phyloP scores from a whole-genome alignment of 2,888 invertebrate species.

The Hedya salicella region DNA sequence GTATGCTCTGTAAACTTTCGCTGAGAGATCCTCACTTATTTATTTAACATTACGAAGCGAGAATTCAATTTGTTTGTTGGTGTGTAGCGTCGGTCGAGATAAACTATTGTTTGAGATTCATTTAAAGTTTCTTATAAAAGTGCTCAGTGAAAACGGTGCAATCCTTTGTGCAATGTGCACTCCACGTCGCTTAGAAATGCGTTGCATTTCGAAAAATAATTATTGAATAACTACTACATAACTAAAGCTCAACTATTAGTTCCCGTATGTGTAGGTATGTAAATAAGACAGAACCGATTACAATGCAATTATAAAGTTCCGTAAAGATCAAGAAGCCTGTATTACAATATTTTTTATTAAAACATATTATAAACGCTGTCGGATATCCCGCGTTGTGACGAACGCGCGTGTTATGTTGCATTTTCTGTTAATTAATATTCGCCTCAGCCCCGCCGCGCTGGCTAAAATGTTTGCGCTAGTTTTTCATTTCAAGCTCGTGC shows the following conservation, averaged over 20 bases:
- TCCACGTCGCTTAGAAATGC: too few species aligned
- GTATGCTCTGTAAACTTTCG: constrained; percentile 22
- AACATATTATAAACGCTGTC: background rate
- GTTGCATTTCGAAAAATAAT: background rate
- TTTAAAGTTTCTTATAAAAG: background rate
- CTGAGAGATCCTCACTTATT: constrained; percentile 8
- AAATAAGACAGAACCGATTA: too few species aligned
- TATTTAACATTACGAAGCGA: constrained; percentile 1
- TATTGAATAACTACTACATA: too few species aligned
- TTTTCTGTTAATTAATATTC: constrained; percentile 34
- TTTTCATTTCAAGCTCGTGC: constrained; percentile 31
- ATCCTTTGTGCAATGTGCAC: background rate
- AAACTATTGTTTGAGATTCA: constrained; percentile 2
- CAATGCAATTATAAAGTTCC: too few species aligned
- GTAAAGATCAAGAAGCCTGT: too few species aligned
- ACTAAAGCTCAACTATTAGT: too few species aligned
- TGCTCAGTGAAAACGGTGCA: background rate
- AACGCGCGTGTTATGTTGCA: constrained; percentile 15
- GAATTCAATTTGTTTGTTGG: background rate
- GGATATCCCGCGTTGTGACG: background rate
- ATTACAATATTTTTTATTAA: too few species aligned
- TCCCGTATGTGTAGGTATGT: too few species aligned
- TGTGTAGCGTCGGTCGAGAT: background rate
- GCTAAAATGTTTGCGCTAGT: constrained; percentile 33
- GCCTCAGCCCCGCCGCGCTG: constrained; percentile 13